Conservation (phyloP, 2,113 vertebrate species). For the Clarias magur region DNA sequence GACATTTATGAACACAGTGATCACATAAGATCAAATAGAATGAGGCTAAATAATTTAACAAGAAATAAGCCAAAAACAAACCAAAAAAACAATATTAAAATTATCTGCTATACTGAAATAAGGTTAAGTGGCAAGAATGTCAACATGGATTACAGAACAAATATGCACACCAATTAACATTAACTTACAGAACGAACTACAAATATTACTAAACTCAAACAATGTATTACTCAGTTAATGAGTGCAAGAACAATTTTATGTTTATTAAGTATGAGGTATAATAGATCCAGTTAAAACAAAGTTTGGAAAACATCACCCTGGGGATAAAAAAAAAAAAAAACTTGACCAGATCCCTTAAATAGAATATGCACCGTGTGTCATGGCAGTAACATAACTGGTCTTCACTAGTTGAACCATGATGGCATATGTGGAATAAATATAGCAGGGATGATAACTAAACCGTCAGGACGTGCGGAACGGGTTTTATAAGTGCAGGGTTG, state of each 20-base stretch:
- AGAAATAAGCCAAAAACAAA: not conserved
- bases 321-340: too few species aligned
- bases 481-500: not conserved
- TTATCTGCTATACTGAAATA: not conserved
- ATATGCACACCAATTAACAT: not conserved
- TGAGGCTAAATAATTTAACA: not conserved
- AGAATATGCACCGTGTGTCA: not conserved
- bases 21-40: not conserved
- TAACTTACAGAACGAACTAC: not conserved
- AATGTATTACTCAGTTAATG: not conserved
- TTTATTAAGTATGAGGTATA: not conserved
- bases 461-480: not conserved
- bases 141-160: not conserved
- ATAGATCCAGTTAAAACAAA: not conserved
- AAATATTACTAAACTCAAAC: not conserved
- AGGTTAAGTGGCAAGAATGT: not conserved
- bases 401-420: not conserved
- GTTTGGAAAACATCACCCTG: not conserved
- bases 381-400: not conserved
- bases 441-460: not conserved
- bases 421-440: not conserved
- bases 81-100: not conserved
- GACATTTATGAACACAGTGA: not conserved
- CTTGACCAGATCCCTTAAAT: not conserved
- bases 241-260: not conserved